Percentiles rank a stretch among this genome's conserved stretches.
Conservation (phyloP, 2,888 invertebrate genomes). For the Drosophila mulleri region DNA sequence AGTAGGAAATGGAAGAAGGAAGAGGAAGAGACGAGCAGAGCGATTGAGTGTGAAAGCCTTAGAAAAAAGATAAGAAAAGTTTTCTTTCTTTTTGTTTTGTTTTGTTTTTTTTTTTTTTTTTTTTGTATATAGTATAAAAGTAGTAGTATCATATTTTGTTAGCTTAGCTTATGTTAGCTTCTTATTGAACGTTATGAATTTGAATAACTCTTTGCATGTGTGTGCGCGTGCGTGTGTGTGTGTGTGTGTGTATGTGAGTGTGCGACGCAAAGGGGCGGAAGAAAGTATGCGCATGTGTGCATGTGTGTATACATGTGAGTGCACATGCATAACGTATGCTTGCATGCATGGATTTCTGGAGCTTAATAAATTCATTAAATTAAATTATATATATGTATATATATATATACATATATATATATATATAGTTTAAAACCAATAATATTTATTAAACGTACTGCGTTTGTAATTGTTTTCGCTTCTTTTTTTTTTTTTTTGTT, state of each 20-base stretch:
- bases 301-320: constrained; percentile 19
- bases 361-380: constrained; percentile 18
- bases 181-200: constrained; percentile 47
- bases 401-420: neutral
- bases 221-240: constrained; percentile 6
- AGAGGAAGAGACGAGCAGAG: constrained; percentile 20
- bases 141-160: constrained; percentile 58
- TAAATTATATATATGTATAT: neutral
- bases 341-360: constrained; percentile 2
- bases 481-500: neutral
- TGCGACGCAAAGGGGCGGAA: neutral
- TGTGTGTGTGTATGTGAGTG: neutral
- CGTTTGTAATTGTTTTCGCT: constrained; percentile 29
- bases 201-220: constrained; percentile 31
- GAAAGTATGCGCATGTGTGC: constrained; percentile 3
- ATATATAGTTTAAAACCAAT: constrained; percentile 34
- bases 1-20: neutral
- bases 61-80: constrained; percentile 45
- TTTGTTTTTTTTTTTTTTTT: constrained; percentile 18
- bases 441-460: constrained; percentile 32
- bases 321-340: neutral
- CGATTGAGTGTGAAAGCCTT: constrained; percentile 40
- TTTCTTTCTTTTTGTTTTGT: constrained; percentile 12
- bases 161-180: constrained; percentile 66
- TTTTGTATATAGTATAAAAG: constrained; percentile 75